Conservation (phyloP, 2,113 vertebrate genomes). For the Vimba vimba region DNA sequence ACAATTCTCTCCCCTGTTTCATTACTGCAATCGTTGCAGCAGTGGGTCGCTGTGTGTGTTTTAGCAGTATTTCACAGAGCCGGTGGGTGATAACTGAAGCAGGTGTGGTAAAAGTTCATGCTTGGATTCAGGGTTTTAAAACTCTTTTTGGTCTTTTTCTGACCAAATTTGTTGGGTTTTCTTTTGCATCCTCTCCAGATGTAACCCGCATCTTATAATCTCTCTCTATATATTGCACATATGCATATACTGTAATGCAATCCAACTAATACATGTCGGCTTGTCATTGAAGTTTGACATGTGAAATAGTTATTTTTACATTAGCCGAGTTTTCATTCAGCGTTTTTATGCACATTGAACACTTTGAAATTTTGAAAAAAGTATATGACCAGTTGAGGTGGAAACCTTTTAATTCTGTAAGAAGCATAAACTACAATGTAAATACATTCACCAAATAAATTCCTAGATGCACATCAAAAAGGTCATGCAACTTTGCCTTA, state of each 20-base stretch:
- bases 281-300: neutral
- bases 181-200: neutral
- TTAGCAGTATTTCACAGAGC: neutral
- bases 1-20: neutral
- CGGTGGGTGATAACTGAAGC: neutral
- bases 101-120: neutral
- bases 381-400: neutral
- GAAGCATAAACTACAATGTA: neutral
- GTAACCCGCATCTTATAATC: neutral
- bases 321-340: neutral
- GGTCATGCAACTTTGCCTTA: neutral
- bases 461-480: neutral
- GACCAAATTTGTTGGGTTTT: neutral
- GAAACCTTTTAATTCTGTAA: neutral
- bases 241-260: neutral
- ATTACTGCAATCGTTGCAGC: slow-evolving; percentile 3
- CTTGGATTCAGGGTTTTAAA: neutral
- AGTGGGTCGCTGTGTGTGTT: slow-evolving; percentile 10
- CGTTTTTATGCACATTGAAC: neutral
- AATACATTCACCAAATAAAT: neutral
- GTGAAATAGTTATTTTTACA: neutral
- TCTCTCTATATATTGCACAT: neutral
- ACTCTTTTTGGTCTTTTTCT: neutral
- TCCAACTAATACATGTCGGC: neutral
- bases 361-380: neutral